Evolutionary conservation across 2,113 vertebrate species (phyloP).

Genomic region (Eira barbara): DNA sequence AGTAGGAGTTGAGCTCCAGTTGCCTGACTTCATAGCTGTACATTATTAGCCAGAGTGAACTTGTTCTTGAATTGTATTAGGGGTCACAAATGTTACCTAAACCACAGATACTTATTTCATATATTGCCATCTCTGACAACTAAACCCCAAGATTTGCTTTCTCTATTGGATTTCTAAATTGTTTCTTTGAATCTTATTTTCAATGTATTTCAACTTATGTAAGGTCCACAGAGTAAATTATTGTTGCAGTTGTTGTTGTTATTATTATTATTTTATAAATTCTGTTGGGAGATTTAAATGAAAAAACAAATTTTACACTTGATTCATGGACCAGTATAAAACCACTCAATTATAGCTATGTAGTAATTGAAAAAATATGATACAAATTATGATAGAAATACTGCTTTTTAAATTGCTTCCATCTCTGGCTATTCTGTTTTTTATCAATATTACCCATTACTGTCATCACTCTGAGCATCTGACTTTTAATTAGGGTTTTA

Average conservation of each 20-base stretch:
- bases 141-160: not conserved
- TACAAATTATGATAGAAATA: not conserved
- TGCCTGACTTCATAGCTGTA: not conserved
- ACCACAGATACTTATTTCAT: not conserved
- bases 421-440: not conserved
- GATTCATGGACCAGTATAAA: not conserved
- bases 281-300: not conserved
- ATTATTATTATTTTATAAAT: slow-evolving; percentile 1
- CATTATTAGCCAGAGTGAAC: not conserved
- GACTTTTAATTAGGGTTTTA: slow-evolving; percentile 39
- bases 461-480: not conserved
- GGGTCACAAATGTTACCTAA: not conserved
- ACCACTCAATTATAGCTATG: not conserved
- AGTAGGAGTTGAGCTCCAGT: not conserved
- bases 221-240: not conserved
- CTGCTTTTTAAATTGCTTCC: not conserved
- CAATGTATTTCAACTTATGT: not conserved
- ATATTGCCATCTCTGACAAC: not conserved
- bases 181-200: not conserved
- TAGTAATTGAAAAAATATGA: not conserved
- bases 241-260: not conserved
- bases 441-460: not conserved
- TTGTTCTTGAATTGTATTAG: not conserved
- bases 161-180: not conserved
- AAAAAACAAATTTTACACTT: not conserved